These are phyloP conservation scores for Nematopogon swammerdamellus DNA, from an alignment of 2,888 invertebrate species.

Conservation along the genomic window DNA sequence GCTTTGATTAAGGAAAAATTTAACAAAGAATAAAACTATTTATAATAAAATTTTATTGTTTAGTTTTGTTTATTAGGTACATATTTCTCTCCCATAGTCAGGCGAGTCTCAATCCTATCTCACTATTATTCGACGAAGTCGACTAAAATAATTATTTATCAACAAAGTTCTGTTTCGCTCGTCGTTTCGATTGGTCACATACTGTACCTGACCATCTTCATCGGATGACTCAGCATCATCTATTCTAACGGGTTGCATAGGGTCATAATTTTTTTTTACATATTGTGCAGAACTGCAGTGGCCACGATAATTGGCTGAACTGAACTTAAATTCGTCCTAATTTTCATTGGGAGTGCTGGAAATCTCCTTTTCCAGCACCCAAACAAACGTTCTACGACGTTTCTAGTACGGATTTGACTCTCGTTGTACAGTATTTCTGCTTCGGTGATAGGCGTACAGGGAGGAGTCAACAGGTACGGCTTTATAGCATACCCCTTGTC, in stretches of 20 bases:
- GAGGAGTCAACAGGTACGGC: constrained; percentile 8
- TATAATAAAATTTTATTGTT: too few species aligned
- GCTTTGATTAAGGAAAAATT: too few species aligned
- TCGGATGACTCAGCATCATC: constrained; percentile 1
- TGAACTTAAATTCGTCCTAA: background rate
- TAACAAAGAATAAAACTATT: too few species aligned
- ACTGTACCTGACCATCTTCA: constrained; percentile 3
- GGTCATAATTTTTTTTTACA: constrained; percentile 4
- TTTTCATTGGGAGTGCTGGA: constrained; percentile 5
- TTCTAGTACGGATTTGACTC: constrained; percentile 6
- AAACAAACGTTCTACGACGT: constrained; percentile 6
- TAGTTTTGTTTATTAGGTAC: too few species aligned
- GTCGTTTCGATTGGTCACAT: constrained; percentile 4
- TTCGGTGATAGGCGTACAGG: constrained; percentile 3
- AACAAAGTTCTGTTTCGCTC: constrained; percentile 4
- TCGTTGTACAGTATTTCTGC: constrained; percentile 7
- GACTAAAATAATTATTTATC: constrained; percentile 6
- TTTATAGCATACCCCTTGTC: constrained; percentile 8
- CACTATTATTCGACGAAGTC: too few species aligned
- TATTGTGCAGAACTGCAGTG: constrained; percentile 6
- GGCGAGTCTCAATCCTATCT: too few species aligned
- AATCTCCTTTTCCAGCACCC: constrained; percentile 5
- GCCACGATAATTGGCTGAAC: constrained; percentile 4
- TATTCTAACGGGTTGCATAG: constrained; percentile 5
- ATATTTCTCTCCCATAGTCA: too few species aligned